These are phyloP conservation scores for Chloroceryle aenea DNA, from an alignment of 2,113 vertebrate genomes.

Conservation along the genomic window DNA sequence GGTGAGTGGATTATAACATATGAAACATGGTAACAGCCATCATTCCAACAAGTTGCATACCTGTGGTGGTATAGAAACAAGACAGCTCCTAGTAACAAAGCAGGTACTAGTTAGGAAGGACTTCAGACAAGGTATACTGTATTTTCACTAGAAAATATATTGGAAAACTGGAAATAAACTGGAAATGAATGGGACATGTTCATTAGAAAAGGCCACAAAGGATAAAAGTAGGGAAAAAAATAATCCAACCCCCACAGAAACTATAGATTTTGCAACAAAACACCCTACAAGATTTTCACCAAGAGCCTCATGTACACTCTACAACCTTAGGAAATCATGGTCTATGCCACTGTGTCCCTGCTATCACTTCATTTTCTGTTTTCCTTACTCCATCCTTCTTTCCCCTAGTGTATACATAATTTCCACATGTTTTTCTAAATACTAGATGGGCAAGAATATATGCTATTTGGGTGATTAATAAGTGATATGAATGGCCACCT, in stretches of 20 bases:
- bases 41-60: not conserved
- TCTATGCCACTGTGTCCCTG: not conserved
- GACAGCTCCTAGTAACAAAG: not conserved
- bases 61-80: not conserved
- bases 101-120: not conserved
- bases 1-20: not conserved
- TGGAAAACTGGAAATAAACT: not conserved
- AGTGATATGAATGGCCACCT: not conserved
- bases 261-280: not conserved
- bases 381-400: not conserved
- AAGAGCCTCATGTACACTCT: not conserved
- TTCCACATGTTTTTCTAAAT: not conserved
- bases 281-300: not conserved
- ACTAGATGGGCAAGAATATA: not conserved
- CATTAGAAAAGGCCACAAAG: not conserved
- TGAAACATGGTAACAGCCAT: not conserved
- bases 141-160: not conserved
- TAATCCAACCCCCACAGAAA: accelerated
- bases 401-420: not conserved
- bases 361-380: not conserved
- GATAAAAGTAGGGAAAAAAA: not conserved
- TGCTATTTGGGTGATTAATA: not conserved
- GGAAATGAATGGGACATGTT: not conserved
- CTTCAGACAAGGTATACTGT: not conserved
- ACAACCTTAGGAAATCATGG: accelerated